A percentile compares a stretch with the other conserved stretches of the same genome.
phyloP scores from a whole-genome alignment of 2,797 vertebrate genomes.

The Tinamus major region DNA sequence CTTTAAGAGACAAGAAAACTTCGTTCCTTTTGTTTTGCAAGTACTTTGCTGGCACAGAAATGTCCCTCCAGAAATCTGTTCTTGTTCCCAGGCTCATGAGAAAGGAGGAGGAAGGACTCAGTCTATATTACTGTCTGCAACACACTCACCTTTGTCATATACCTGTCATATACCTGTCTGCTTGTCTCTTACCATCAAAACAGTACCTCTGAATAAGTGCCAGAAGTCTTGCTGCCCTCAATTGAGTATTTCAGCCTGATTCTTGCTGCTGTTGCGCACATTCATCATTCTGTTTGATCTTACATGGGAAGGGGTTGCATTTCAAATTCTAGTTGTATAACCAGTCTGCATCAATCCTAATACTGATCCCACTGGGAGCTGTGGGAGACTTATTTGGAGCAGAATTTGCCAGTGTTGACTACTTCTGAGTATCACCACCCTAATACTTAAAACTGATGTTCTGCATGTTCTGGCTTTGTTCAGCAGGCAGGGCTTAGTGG shows the following conservation, averaged over 20 bases:
- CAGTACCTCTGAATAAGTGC: background rate
- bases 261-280: background rate
- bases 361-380: background rate
- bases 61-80: background rate
- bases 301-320: background rate
- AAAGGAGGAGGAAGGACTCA: background rate
- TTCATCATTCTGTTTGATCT: accelerated
- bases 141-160: background rate
- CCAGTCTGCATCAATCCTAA: background rate
- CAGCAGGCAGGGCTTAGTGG: background rate
- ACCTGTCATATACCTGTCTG: background rate
- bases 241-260: background rate
- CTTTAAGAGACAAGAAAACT: background rate
- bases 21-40: background rate
- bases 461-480: background rate
- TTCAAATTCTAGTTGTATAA: background rate
- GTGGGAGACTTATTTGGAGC: background rate
- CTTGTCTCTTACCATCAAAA: background rate
- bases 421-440: background rate
- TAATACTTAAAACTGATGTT: background rate
- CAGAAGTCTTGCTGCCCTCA: background rate
- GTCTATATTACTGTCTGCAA: accelerated
- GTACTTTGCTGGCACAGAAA: background rate
- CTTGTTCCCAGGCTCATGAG: background rate
- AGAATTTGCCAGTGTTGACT: background rate